Conservation (phyloP, 2,113 vertebrate species). For the Eptatretus burgeri region DNA sequence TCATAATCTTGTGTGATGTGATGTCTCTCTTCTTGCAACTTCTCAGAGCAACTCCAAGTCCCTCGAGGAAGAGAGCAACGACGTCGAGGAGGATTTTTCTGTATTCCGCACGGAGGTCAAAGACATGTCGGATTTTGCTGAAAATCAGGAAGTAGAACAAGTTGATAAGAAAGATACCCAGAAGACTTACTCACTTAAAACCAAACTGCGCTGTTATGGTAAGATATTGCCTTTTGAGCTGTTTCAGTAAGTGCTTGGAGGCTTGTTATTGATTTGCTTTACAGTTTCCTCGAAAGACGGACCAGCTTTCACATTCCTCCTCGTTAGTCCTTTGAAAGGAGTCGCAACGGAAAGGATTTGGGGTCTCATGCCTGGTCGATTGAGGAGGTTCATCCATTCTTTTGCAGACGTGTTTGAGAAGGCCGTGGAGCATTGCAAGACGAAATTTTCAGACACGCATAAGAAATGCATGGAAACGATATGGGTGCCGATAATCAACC, state of each 20-base stretch:
- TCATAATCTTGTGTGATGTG: too few relatives aligned
- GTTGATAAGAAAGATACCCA: constrained; percentile 18
- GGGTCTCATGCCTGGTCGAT: too few relatives aligned
- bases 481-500: constrained; percentile 22
- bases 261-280: too few relatives aligned
- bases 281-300: too few relatives aligned
- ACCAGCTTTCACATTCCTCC: too few relatives aligned
- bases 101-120: too few relatives aligned
- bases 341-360: too few relatives aligned
- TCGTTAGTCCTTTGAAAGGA: too few relatives aligned
- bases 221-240: constrained; percentile 13
- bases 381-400: background rate
- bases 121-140: too few relatives aligned
- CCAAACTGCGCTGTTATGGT: constrained; percentile 34
- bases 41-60: constrained; percentile 15
- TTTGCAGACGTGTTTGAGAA: constrained; percentile 21
- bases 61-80: constrained; percentile 15
- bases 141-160: too few relatives aligned
- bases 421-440: constrained; percentile 21
- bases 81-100: constrained; percentile 17
- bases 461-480: constrained; percentile 13
- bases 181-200: constrained; percentile 23
- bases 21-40: background rate
- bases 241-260: too few relatives aligned
- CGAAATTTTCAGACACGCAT: constrained; percentile 25